phyloP scores from a whole-genome alignment of 2,888 invertebrate genomes.

The Allolobophora icterica region DNA sequence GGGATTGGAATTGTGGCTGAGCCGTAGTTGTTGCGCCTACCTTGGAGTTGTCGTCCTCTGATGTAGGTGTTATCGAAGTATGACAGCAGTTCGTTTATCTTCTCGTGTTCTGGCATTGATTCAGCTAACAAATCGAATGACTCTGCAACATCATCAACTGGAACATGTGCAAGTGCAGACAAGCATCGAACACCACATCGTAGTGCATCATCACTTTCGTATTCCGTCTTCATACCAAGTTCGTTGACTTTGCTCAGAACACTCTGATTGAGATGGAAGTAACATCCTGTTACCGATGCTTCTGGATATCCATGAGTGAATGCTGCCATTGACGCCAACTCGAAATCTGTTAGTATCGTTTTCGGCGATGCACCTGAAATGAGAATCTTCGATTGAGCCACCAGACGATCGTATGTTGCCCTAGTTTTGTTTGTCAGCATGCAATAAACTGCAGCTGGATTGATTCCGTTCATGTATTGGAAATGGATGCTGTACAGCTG shows the following conservation, averaged over 20 bases:
- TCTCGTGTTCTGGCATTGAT: too few species aligned
- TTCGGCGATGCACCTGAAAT: not conserved
- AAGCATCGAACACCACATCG: not conserved
- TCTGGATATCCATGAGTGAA: not conserved
- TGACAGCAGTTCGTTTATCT: too few species aligned
- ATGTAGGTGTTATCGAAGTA: too few species aligned
- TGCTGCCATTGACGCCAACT: slow-evolving; percentile 3
- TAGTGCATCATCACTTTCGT: not conserved
- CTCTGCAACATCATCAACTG: not conserved
- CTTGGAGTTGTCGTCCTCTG: too few species aligned
- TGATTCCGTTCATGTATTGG: not conserved
- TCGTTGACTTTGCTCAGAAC: not conserved
- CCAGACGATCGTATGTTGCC: not conserved
- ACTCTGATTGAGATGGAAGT: slow-evolving; percentile 25
- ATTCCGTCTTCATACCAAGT: not conserved
- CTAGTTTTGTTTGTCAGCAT: too few species aligned
- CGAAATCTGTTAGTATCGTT: not conserved
- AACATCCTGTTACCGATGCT: not conserved
- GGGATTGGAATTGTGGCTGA: too few species aligned
- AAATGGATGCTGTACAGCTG: slow-evolving; percentile 31
- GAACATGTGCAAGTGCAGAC: not conserved
- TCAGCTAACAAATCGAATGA: too few species aligned
- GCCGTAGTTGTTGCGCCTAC: too few species aligned
- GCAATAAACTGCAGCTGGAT: slow-evolving; percentile 13
- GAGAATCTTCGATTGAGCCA: not conserved